These are phyloP conservation scores for Nowickia ferox DNA, from an alignment of 2,888 invertebrate species.

Conservation along the genomic window DNA sequence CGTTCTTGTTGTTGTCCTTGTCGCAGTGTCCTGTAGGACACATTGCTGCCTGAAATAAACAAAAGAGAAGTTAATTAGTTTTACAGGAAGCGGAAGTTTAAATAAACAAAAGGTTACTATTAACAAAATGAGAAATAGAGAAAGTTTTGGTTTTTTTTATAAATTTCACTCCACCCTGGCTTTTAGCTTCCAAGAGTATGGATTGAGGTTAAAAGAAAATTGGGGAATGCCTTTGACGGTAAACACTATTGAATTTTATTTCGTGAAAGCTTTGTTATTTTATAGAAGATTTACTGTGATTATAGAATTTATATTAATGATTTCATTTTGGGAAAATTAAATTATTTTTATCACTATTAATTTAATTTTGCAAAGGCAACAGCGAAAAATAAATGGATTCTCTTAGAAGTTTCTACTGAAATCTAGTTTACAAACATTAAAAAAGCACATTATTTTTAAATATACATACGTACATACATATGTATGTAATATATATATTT, in stretches of 20 bases:
- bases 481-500: too few species aligned
- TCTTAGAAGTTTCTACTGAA: not conserved
- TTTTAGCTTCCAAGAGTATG: not conserved
- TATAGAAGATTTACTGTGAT: not conserved
- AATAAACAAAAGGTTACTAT: conserved; percentile 46
- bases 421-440: not conserved
- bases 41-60: conserved; percentile 55
- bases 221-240: not conserved
- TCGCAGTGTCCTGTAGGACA: not conserved
- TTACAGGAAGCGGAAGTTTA: conserved; percentile 54
- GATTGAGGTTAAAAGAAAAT: not conserved
- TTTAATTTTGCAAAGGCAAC: not conserved
- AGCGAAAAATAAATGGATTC: too few species aligned
- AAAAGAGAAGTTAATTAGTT: conserved; percentile 67
- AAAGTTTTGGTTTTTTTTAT: not conserved
- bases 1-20: not conserved
- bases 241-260: conserved; percentile 28
- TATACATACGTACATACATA: too few species aligned
- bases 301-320: not conserved
- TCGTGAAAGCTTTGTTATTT: not conserved
- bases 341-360: not conserved
- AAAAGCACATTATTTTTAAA: not conserved
- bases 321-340: not conserved
- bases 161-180: not conserved
- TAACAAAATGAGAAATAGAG: conserved; percentile 9